Evolutionary conservation across 64 coral and sea anemone species (phyloP).

Genomic region (Pocillopora verrucosa): DNA sequence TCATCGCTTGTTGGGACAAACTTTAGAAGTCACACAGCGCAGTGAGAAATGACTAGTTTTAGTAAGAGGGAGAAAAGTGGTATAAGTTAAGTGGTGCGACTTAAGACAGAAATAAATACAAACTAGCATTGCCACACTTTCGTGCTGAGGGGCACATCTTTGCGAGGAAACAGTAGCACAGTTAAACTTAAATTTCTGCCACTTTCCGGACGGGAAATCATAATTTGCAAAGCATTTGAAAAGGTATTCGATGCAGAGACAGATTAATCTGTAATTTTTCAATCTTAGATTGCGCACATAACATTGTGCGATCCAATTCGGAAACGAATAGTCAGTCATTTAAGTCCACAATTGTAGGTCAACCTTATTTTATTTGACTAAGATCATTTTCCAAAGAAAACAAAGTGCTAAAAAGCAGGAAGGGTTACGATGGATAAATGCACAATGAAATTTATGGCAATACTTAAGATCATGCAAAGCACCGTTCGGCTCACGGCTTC

Average conservation of each 20-base stretch:
- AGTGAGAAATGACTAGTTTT: neutral
- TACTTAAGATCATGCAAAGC: too few species aligned
- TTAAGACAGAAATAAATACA: neutral
- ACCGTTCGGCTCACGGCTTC: too few species aligned
- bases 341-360: too few species aligned
- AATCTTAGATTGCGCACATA: neutral
- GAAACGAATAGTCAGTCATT: neutral
- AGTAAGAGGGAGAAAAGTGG: neutral
- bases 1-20: conserved; percentile 11
- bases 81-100: neutral
- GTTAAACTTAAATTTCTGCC: neutral
- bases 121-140: neutral
- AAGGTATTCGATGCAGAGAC: neutral
- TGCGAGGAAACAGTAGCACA: conserved; percentile 17
- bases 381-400: too few species aligned
- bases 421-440: too few species aligned
- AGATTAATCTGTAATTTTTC: neutral
- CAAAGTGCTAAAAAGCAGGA: too few species aligned
- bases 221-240: conserved; percentile 43
- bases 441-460: too few species aligned
- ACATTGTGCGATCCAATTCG: neutral
- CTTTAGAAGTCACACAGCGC: neutral
- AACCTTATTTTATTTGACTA: too few species aligned
- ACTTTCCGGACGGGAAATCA: conserved; percentile 44
- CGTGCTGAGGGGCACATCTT: conserved; percentile 6